A percentile compares a stretch with the other conserved stretches of the same genome.
These are phyloP conservation scores for Pinna nobilis DNA, from an alignment of 1,140 invertebrate species.

Conservation along the genomic window DNA sequence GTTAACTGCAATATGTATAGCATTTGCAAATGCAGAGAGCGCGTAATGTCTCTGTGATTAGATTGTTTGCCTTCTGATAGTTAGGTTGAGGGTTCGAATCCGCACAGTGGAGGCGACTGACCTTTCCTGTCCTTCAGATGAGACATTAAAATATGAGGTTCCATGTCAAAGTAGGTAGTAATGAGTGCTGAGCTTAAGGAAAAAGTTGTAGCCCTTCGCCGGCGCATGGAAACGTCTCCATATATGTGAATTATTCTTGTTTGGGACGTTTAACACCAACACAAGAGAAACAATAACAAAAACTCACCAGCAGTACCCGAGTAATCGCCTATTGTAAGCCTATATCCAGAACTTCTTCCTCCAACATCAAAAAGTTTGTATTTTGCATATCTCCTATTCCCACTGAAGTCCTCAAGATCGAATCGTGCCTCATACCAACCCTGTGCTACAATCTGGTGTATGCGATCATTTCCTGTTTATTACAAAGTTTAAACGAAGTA, in stretches of 20 bases:
- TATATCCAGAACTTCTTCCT: constrained; percentile 85
- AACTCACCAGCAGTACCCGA: constrained; percentile 84
- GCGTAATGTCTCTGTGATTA: too few relatives aligned
- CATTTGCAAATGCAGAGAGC: too few relatives aligned
- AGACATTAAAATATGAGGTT: background rate
- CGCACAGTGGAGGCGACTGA: too few relatives aligned
- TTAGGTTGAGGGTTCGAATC: too few relatives aligned
- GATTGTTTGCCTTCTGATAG: too few relatives aligned
- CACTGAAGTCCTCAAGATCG: constrained; percentile 94
- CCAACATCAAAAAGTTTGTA: constrained; percentile 49
- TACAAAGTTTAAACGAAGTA: background rate
- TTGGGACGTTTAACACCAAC: too few relatives aligned
- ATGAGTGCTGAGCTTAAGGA: background rate
- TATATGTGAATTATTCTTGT: background rate
- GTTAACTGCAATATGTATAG: too few relatives aligned
- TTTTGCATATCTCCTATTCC: constrained; percentile 80
- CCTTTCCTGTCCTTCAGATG: background rate
- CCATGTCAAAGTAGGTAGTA: background rate
- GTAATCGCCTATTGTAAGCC: constrained; percentile 92
- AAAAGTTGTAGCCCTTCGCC: background rate
- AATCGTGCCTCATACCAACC: constrained; percentile 91
- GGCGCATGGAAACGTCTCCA: background rate
- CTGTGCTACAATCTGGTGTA: constrained; percentile 70
- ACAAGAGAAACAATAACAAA: background rate
- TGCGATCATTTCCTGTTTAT: constrained; percentile 66